Base-by-base conservation (phyloP, 2,113 vertebrate genomes). In the Zosterops hypoxanthus region DNA sequence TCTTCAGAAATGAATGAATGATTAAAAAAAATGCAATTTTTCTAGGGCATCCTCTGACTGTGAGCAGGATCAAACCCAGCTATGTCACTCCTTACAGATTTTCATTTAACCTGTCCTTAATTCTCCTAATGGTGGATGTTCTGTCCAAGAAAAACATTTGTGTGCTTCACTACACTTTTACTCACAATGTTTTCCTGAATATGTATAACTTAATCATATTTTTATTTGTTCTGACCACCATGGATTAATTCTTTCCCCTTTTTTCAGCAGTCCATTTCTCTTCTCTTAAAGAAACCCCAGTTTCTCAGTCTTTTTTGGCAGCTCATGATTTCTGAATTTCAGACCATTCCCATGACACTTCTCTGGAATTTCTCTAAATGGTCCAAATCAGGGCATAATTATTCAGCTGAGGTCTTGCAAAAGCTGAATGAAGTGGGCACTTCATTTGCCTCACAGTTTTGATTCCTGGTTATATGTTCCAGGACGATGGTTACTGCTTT, bases 191-290 rank as follows among this genome's bases (percentile, higher is more conserved):
- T 88, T 94, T 90, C 59, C 55, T 90, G 47, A 88, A 73, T 77
- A 61, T 61, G 21, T 81, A 60, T 83, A 83, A 90, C 75, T 88
- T 86, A 77, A 79, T 83, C 50, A 36, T 83, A 80, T 92, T 95
- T 96, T 85, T 92, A 4, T 90, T 94, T 94, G 59, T 93, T 92
- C 79, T 92, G 71, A 90, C 75, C 82, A 90, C 75, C 12, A 5
- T 52, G 71, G 55, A 92, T 88, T 95, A 92, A 83, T 93, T 92
- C 71, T 86, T 94, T 66, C 66, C 78, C 59, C 23, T 24, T 76
- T 91, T 88, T 94, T 86, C 76, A 92, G 69, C 86, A 94, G 76
- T 31, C 64, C 42, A 83, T 96, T 96, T 95, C 57, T 97, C 81
- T 96, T 90, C 49, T 88, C 46, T 90, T 77, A 61, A 85, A 92